These are phyloP conservation scores for Lasioglossum lativentre DNA, from an alignment of 2,888 invertebrate species.

Conservation along the genomic window DNA sequence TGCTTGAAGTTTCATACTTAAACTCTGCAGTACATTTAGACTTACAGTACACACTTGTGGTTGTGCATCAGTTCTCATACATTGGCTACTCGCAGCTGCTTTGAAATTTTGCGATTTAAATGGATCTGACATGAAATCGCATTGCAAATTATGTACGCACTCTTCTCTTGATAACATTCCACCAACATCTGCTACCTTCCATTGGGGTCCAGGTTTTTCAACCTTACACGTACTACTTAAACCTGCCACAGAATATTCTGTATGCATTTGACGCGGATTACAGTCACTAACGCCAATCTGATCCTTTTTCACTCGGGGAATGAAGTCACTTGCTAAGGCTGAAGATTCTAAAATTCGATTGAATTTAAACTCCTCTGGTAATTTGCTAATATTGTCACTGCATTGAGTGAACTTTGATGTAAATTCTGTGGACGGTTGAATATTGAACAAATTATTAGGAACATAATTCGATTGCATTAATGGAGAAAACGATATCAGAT, in stretches of 20 bases:
- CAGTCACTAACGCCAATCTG: constrained; percentile 22
- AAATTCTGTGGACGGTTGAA: constrained; percentile 49
- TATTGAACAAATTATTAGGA: constrained; percentile 54
- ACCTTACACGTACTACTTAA: constrained; percentile 44
- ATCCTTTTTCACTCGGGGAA: constrained; percentile 31
- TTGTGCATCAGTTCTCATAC: constrained; percentile 48
- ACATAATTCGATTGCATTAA: constrained; percentile 41
- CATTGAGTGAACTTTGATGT: constrained; percentile 44
- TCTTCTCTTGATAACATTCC: constrained; percentile 67
- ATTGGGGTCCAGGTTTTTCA: constrained; percentile 42
- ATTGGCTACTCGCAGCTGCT: constrained; percentile 54
- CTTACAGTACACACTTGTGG: constrained; percentile 58
- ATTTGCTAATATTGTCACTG: constrained; percentile 49
- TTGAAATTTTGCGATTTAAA: constrained; percentile 73
- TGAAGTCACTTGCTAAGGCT: constrained; percentile 39
- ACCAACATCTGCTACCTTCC: constrained; percentile 72
- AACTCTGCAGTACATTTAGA: constrained; percentile 57
- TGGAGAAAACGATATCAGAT: constrained; percentile 53
- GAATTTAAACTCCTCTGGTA: constrained; percentile 53
- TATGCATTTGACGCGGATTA: constrained; percentile 35
- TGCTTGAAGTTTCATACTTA: constrained; percentile 60
- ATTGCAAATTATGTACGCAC: constrained; percentile 53
- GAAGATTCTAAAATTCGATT: constrained; percentile 50
- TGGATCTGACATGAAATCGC: constrained; percentile 75
- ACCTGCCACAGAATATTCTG: constrained; percentile 54